A percentile compares a stretch with the other conserved stretches of the same genome.
Conservation (phyloP, 2,888 invertebrate species). For the Drosophila kokeensis region DNA sequence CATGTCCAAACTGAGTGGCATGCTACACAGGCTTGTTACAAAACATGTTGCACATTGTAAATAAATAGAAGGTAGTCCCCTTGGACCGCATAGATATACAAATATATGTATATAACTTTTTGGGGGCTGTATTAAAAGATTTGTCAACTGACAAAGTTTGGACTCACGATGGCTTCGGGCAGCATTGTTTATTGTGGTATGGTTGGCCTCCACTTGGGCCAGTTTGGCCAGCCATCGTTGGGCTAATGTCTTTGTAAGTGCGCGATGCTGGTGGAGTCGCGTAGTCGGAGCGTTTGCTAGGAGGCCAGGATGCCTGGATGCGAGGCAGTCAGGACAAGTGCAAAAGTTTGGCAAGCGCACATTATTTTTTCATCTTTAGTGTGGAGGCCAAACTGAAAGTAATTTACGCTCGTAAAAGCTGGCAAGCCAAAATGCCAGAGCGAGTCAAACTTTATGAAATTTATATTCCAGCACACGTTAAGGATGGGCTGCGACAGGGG, state of each 20-base stretch:
- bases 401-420: constrained; percentile 83
- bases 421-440: constrained; percentile 66
- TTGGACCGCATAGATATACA: constrained; percentile 7
- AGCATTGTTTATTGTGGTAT: constrained; percentile 33
- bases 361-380: constrained; percentile 83
- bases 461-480: constrained; percentile 69
- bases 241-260: constrained; percentile 81
- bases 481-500: constrained; percentile 5
- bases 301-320: constrained; percentile 18
- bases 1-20: constrained; percentile 7
- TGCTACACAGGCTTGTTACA: constrained; percentile 32
- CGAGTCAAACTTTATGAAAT: constrained; percentile 78
- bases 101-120: constrained; percentile 18
- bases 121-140: constrained; percentile 68
- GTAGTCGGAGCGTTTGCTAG: constrained; percentile 1
- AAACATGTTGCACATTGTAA: constrained; percentile 10
- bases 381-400: constrained; percentile 81
- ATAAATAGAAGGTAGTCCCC: constrained; percentile 22
- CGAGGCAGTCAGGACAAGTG: constrained; percentile 66
- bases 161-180: constrained; percentile 34
- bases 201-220: constrained; percentile 38
- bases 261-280: constrained; percentile 35
- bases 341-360: constrained; percentile 79
- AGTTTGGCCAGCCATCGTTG: constrained; percentile 48
- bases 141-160: constrained; percentile 77